Conservation (phyloP, 2,113 vertebrate genomes). For the Megaceryle torquata region DNA sequence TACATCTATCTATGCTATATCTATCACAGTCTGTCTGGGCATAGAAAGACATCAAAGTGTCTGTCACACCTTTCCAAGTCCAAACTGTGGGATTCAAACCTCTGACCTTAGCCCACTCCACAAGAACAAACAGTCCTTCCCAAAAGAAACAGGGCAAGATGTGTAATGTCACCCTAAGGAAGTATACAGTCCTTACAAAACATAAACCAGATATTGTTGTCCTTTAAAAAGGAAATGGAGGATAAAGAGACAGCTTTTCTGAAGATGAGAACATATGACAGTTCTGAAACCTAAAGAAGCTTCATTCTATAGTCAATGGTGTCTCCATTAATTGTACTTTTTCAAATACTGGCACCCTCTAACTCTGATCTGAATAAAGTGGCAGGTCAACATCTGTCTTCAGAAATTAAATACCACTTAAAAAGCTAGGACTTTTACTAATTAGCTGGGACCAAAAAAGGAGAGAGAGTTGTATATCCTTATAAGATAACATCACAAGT, state of each 20-base stretch:
- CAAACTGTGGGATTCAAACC: neutral
- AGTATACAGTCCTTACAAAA: neutral
- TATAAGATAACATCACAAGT: neutral
- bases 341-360: neutral
- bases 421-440: neutral
- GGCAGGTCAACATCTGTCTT: neutral
- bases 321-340: neutral
- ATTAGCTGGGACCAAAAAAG: neutral
- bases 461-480: too few species aligned
- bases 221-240: neutral
- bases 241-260: neutral
- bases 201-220: neutral
- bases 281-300: neutral
- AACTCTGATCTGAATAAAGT: neutral
- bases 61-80: neutral
- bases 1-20: too few species aligned
- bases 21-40: neutral
- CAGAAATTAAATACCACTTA: neutral
- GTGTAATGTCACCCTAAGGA: neutral
- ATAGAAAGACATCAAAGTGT: neutral
- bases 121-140: neutral
- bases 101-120: neutral
- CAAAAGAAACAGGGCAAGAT: neutral
- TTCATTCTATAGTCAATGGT: neutral
- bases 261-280: neutral